Base-by-base conservation (phyloP, 2,113 vertebrate genomes). In the Gambusia holbrooki region DNA sequence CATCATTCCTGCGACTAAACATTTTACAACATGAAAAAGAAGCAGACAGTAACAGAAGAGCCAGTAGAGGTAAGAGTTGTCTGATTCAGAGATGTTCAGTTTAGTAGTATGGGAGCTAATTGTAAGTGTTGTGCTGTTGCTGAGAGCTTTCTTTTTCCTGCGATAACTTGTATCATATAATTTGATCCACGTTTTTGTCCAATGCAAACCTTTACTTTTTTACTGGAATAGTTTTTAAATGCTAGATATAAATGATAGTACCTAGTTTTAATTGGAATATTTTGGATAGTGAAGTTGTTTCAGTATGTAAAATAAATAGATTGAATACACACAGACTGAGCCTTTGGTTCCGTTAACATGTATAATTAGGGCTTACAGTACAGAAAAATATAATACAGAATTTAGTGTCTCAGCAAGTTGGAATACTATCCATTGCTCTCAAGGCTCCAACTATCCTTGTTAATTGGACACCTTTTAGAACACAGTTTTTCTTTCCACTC, bases 21-120 rank as follows among this genome's bases (percentile, higher is more conserved):
- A 2, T 1, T 0, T 69, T 22, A n/a, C n/a, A 40, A 76, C 63
- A 92, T 92, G 90, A 92, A 87, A 1, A 92, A 86, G n/a, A 89
- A 84, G 54, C 58, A 63, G 32, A 2, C 11, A 0, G 37, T 61
- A 14, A 25, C 33, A 2, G 72, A 80, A 28, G 80, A 85, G 0
- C 1, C 61, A 7, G 33, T 6, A 13, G 76, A 88, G 87, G 91
- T 93, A 76, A 80, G 80, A n/a, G 8, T 12, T 15, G 7, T 0
- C 2, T 54, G 1, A 22, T 60, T 4, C 32, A 7, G 22, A 2
- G 0, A 5, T 2, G 2, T 3, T 40, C 37, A 62, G 22, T n/a
- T 30, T 19, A 17, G 5, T 19, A 17, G 40, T 35, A 14, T 3
- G 12, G 5, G 35, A 8, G 45, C 33, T 48, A 28, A 58, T 19